These are phyloP conservation scores for Lithophane socia DNA, from an alignment of 2,888 invertebrate species.

Conservation along the genomic window DNA sequence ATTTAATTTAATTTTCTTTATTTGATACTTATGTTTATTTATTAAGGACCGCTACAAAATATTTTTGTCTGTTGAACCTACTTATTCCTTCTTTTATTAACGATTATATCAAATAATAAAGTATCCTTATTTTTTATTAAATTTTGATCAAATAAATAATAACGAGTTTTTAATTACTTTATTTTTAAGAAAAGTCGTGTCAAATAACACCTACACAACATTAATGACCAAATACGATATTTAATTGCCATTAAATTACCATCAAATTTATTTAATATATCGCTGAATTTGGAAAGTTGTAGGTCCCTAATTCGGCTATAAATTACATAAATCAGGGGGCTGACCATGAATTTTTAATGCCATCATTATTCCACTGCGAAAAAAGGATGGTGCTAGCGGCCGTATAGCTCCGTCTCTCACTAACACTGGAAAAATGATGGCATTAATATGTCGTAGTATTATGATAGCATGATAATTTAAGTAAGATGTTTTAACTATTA, in stretches of 20 bases:
- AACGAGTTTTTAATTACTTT: background rate
- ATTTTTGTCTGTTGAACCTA: background rate
- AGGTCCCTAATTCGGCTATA: slow-evolving; percentile 31
- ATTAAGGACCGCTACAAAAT: background rate
- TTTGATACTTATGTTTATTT: background rate
- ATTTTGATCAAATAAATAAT: background rate
- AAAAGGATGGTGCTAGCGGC: too few species aligned
- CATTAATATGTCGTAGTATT: too few species aligned
- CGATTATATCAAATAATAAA: too few species aligned
- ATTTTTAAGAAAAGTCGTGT: slow-evolving; percentile 7
- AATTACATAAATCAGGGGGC: slow-evolving; percentile 20
- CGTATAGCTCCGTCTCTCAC: too few species aligned
- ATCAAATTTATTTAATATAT: slow-evolving; percentile 29
- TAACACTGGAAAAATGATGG: too few species aligned
- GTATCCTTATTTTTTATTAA: too few species aligned
- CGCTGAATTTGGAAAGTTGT: slow-evolving; percentile 22
- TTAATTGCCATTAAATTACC: slow-evolving; percentile 42
- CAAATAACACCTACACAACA: slow-evolving; percentile 28
- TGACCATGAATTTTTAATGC: too few species aligned
- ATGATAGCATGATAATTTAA: slow-evolving; percentile 9
- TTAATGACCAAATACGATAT: slow-evolving; percentile 34
- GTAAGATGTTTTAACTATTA: background rate
- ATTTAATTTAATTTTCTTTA: background rate
- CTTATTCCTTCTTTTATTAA: background rate
- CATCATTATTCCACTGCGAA: too few species aligned